These are phyloP conservation scores for Morbakka virulenta DNA, from an alignment of 30 jellyfish, hydroid and myxozoan genomes.

Conservation along the genomic window DNA sequence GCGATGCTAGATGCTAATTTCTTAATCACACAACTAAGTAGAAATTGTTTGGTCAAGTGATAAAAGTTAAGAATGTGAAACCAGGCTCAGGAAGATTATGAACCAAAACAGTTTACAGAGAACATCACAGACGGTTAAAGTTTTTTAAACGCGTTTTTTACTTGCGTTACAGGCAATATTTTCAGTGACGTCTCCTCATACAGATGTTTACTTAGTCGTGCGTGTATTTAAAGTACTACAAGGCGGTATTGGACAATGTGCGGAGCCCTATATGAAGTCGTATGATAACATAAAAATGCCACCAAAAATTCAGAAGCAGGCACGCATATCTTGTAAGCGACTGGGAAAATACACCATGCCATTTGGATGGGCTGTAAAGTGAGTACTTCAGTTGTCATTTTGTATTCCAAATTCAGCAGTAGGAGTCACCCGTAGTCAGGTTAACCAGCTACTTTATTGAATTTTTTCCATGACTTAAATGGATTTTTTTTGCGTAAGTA, in stretches of 20 bases:
- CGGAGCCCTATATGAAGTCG: conserved; percentile 93
- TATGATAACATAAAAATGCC: conserved; percentile 83
- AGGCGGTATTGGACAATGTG: conserved; percentile 96
- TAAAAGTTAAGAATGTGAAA: too few species aligned
- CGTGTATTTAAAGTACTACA: conserved; percentile 86
- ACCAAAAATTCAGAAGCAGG: conserved; percentile 67
- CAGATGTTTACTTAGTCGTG: conserved; percentile 82
- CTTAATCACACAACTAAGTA: too few species aligned
- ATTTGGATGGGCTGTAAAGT: conserved; percentile 99
- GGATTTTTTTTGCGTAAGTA: too few species aligned
- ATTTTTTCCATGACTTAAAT: not conserved
- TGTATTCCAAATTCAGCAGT: not conserved
- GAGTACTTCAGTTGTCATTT: not conserved
- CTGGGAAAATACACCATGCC: conserved; percentile 92
- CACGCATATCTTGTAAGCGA: conserved; percentile 68
- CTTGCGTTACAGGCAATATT: conserved; percentile 94
- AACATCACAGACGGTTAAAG: too few species aligned
- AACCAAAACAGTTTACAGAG: too few species aligned
- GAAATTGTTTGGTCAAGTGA: too few species aligned
- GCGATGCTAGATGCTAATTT: too few species aligned
- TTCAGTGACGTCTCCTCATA: conserved; percentile 89
- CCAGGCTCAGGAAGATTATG: too few species aligned
- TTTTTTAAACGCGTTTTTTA: too few species aligned
- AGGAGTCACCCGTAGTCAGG: not conserved
- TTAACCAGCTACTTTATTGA: not conserved